Evolutionary conservation across 2,888 invertebrate genomes (phyloP), one percentile per base, ranked within the genome.

Genomic region (Dendrolimus pini): DNA sequence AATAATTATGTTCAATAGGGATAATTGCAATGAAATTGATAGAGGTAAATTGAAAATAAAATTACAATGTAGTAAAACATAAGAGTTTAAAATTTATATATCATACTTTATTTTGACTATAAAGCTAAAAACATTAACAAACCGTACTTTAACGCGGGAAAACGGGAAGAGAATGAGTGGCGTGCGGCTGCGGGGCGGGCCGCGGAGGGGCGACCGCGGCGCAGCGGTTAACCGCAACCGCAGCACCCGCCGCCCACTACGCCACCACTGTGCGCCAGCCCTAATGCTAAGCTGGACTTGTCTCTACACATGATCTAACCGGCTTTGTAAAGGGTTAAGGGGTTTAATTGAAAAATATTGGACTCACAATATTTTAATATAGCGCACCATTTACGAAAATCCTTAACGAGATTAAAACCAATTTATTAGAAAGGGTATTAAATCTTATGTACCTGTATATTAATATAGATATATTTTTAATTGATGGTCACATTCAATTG

Each of bases 161-260:
- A 66, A 67, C 68, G 69, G 64, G 65, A 47, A 47, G 12, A 12
- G 47, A 47, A 47, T 63, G 70, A 65, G 74, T 67, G 69, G 70
- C 65, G 74, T 67, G 69, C 64, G 71, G 65, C 62, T 65, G 64
- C 62, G 56, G 65, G 61, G 66, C 65, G 65, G 69, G 58, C 55
- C 65, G 69, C 69, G 65, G 69, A 65, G 61, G 62, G 65, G 59
- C 62, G 68, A 71, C 75, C 78, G 72, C 62, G 71, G 62, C 69
- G 67, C 69, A 68, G 75, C 72, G 78, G 75, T 60, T 58, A 60
- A 70, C 85, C 82, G 72, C 81, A 68, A 65, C 78, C 80, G 68
- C 78, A 69, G 67, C 66, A 47, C 64, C 61, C 55, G 66, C 69
- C 73, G 62, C 62, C 67, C 65, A 64, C 67, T 68, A 60, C 59